phyloP scores from a whole-genome alignment of 2,113 vertebrate genomes.

The Syngnathus scovelli region DNA sequence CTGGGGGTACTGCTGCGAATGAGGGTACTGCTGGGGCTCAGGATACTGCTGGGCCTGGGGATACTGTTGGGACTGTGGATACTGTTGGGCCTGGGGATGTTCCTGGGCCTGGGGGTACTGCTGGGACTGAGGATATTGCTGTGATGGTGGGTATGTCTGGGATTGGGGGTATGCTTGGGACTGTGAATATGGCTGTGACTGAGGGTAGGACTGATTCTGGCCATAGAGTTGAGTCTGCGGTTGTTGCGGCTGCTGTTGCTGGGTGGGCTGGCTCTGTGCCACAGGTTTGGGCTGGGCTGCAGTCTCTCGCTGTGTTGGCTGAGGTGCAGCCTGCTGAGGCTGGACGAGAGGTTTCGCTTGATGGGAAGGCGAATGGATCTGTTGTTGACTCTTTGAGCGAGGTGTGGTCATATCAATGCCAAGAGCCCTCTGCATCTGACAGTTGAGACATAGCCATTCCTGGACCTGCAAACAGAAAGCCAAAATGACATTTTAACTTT shows the following conservation, averaged over 20 bases:
- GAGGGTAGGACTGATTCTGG: slow-evolving; percentile 7
- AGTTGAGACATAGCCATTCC: slow-evolving; percentile 98
- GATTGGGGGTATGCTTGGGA: slow-evolving; percentile 37
- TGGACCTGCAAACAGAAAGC: slow-evolving; percentile 77
- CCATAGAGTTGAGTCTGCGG: slow-evolving; percentile 31
- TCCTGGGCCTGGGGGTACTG: slow-evolving; percentile 23
- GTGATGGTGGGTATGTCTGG: neutral
- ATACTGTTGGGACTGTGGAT: slow-evolving; percentile 19
- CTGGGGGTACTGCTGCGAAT: slow-evolving; percentile 32
- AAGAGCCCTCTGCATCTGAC: slow-evolving; percentile 97
- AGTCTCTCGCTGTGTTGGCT: slow-evolving; percentile 44
- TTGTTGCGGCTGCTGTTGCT: slow-evolving; percentile 36
- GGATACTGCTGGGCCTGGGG: slow-evolving; percentile 29
- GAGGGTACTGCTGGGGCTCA: slow-evolving; percentile 38
- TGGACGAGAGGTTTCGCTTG: slow-evolving; percentile 72
- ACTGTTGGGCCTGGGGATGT: slow-evolving; percentile 42
- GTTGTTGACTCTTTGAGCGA: slow-evolving; percentile 94
- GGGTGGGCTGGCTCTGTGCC: slow-evolving; percentile 52
- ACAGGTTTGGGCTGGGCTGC: slow-evolving; percentile 50
- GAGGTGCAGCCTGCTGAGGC: slow-evolving; percentile 56
- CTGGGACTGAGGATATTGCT: slow-evolving; percentile 27
- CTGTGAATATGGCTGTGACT: slow-evolving; percentile 42
- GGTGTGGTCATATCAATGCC: slow-evolving; percentile 98
- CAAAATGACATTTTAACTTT: slow-evolving; percentile 1
- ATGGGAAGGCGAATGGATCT: slow-evolving; percentile 82